A percentile compares a stretch with the other conserved stretches of the same genome.
Evolutionary conservation across 2,113 vertebrate genomes (phyloP).

Genomic region (Dendropsophus ebraccatus): DNA sequence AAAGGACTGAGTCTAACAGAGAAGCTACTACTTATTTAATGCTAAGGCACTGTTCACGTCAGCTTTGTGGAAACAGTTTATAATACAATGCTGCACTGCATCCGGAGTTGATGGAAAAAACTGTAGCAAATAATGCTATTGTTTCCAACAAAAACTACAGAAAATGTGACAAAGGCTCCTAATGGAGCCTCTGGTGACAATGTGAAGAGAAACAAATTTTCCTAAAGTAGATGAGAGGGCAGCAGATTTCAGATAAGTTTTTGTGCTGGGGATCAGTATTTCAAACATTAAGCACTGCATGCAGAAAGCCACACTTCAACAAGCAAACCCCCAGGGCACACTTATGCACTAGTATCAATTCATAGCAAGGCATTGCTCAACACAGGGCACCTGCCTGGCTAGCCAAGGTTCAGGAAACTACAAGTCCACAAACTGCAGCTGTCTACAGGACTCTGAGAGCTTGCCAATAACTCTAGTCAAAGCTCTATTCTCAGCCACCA

Average conservation of each 20-base stretch:
- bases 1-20: no score
- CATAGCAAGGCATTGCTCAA: constrained; percentile 73
- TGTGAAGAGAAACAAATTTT: background rate
- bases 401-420: constrained; percentile 84
- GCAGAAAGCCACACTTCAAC: constrained; percentile 66
- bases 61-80: background rate
- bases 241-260: background rate
- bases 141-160: background rate
- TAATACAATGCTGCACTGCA: background rate
- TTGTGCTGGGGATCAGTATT: constrained; percentile 34
- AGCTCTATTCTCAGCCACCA: constrained; percentile 97
- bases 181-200: background rate
- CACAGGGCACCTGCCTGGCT: constrained; percentile 90
- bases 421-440: constrained; percentile 83
- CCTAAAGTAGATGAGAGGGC: background rate
- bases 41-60: background rate
- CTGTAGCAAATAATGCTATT: background rate
- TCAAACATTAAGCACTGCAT: constrained; percentile 62
- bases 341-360: constrained; percentile 72
- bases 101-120: background rate
- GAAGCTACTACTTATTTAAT: no score
- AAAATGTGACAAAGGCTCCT: background rate
- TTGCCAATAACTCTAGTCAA: constrained; percentile 94
- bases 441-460: constrained; percentile 90
- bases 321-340: constrained; percentile 68